A percentile compares a stretch with the other conserved stretches of the same genome.
These are phyloP conservation scores for Hydractinia symbiolongicarpus DNA, from an alignment of 30 jellyfish, hydroid and myxozoan genomes.

Conservation along the genomic window DNA sequence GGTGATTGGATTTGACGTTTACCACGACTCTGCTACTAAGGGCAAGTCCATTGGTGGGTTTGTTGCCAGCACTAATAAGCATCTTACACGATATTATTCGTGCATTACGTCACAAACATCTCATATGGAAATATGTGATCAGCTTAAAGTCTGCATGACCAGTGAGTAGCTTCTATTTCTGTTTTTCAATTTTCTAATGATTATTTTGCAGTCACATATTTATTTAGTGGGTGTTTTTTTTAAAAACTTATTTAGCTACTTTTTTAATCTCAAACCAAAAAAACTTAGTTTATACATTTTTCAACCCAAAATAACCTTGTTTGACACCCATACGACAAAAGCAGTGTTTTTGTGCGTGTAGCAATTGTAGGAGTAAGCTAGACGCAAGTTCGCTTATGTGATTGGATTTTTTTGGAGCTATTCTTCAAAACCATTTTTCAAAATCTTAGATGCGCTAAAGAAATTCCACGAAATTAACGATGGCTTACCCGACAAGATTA, in stretches of 20 bases:
- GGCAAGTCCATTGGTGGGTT: conserved; percentile 94
- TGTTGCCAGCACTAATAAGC: conserved; percentile 74
- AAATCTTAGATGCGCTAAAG: conserved; percentile 64
- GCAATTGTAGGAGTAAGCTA: too few relatives aligned
- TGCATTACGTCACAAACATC: conserved; percentile 65
- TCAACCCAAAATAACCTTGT: too few relatives aligned
- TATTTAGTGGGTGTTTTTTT: too few relatives aligned
- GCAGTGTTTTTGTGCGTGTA: too few relatives aligned
- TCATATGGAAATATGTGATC: conserved; percentile 76
- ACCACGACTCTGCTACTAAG: conserved; percentile 89
- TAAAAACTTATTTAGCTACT: too few relatives aligned
- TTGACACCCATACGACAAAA: too few relatives aligned
- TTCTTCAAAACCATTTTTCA: too few relatives aligned
- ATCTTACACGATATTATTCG: conserved; percentile 73
- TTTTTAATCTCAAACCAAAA: too few relatives aligned
- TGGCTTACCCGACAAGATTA: conserved; percentile 74
- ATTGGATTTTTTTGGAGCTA: too few relatives aligned
- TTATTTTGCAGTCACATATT: too few relatives aligned
- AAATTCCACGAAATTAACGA: conserved; percentile 69
- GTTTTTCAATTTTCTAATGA: too few relatives aligned
- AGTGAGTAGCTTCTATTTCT: conserved; percentile 29
- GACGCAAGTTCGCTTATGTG: too few relatives aligned
- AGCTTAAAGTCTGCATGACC: conserved; percentile 79
- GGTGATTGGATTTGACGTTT: conserved; percentile 98
- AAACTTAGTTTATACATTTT: background rate